Base-by-base conservation (phyloP, 2,113 vertebrate genomes). In the Tragelaphus scriptus region DNA sequence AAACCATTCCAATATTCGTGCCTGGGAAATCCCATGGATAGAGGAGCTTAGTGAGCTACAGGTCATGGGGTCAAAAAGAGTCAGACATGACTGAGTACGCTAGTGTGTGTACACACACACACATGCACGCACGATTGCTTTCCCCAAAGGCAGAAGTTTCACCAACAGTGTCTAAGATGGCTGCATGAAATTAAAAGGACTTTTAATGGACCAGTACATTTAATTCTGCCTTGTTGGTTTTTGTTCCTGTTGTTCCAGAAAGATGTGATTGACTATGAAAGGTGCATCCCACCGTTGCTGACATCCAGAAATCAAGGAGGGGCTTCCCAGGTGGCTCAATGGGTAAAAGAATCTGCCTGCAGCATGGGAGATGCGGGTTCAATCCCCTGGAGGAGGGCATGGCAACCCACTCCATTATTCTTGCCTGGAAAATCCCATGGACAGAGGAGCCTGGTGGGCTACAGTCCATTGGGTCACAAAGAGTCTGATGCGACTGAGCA, bases 391-490 rank as follows among this genome's bases (percentile, higher is more conserved):
- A 75, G 36, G 3, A 75, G 23, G 36, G 23, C 21, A 75, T 23
- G 36, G 12, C 36, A 44, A 3, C 71, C 71, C 71, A 77, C 36
- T 77, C 36, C 36, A 77, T 6, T 77, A 25, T 26, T 77, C 23
- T 25, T 44, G 36, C 36, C 71, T 77, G 23, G 21, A 14, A 25
- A 44, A 44, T 44, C 36, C 36, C 6, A 0, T 77, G 23, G 36
- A 44, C 11, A 77, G 71, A 44, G 71, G 6, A 77, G 71, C 36
- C 36, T 77, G 71, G 71, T 44, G 36, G 36, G n/a, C 68, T 71
- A 6, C n/a, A 36, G n/a, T 40, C n/a, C 68, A 21, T 21, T 2
- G 19, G 11, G 36, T 44, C 0, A 0, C 23, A 44, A 2, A 77
- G 23, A 77, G 23, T 77, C 11, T 0, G 0, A 2, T 3, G 0